Evolutionary conservation across 2,797 vertebrate species (phyloP).

Genomic region (Hemibagrus guttatus): DNA sequence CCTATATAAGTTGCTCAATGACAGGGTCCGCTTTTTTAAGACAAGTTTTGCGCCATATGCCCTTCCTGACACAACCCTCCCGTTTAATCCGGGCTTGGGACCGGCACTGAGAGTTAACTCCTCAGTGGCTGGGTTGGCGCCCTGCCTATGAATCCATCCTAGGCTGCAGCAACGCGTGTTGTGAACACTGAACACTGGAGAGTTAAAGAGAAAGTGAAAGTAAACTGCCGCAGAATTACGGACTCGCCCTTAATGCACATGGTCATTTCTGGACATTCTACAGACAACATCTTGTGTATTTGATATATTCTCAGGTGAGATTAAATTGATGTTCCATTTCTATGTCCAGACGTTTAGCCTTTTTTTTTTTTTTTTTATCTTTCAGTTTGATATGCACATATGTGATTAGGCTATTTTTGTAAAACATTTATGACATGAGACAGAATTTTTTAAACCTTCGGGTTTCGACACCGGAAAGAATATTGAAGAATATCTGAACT

Average conservation of each 20-base stretch:
- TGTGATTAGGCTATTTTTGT: background rate
- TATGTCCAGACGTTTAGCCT: background rate
- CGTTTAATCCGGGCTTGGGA: too few relatives aligned
- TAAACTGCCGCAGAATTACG: background rate
- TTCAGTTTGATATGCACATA: background rate
- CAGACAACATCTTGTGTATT: background rate
- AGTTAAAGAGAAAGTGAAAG: background rate
- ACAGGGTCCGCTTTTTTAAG: too few relatives aligned
- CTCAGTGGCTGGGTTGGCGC: too few relatives aligned
- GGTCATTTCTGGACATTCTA: background rate
- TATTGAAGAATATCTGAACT: too few relatives aligned
- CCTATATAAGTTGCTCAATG: too few relatives aligned
- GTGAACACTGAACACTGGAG: background rate
- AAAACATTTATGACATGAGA: too few relatives aligned
- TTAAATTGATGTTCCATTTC: background rate
- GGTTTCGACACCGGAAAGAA: background rate
- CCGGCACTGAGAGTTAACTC: too few relatives aligned
- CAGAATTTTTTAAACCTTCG: background rate
- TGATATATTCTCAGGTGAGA: background rate
- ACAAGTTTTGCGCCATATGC: too few relatives aligned
- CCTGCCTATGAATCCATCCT: too few relatives aligned
- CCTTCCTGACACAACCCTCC: too few relatives aligned
- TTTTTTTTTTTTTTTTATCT: background rate
- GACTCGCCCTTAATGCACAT: background rate
- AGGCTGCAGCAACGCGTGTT: too few relatives aligned